Evolutionary conservation across 2,797 vertebrate species (phyloP).

Genomic region (Eulemur mongoz): DNA sequence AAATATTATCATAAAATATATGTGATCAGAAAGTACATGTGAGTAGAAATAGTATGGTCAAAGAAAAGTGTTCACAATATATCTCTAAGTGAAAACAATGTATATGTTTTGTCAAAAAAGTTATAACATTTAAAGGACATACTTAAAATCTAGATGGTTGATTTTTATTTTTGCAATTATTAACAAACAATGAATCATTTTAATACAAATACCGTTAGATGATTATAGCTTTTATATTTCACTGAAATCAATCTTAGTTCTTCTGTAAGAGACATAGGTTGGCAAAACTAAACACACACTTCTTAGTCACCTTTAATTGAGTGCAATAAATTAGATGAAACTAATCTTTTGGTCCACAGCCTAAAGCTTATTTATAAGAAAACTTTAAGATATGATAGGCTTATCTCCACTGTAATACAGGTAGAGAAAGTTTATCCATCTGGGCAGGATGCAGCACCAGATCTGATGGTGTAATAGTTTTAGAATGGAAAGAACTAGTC

Average conservation of each 20-base stretch:
- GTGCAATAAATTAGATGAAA: conserved; percentile 20
- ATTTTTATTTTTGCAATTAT: conserved; percentile 22
- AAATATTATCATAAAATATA: conserved; percentile 1
- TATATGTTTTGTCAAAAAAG: conserved; percentile 14
- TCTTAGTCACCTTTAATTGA: conserved; percentile 28
- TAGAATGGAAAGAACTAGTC: neutral
- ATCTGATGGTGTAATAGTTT: neutral
- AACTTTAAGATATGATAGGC: neutral
- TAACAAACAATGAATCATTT: conserved; percentile 41
- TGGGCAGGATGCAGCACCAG: neutral
- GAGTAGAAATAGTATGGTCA: neutral
- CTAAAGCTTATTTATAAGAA: conserved; percentile 18
- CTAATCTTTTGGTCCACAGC: conserved; percentile 30
- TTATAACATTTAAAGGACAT: neutral
- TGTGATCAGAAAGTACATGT: neutral
- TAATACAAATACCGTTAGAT: neutral
- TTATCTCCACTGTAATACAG: neutral
- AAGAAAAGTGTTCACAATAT: neutral
- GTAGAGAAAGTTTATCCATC: neutral
- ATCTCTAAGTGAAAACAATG: conserved; percentile 25
- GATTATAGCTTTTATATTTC: conserved; percentile 9
- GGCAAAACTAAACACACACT: neutral
- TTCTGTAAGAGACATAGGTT: neutral
- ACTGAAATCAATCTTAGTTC: neutral
- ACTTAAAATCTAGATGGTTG: neutral